Conservation (phyloP, 2,888 invertebrate genomes). For the Tipula lateralis region DNA sequence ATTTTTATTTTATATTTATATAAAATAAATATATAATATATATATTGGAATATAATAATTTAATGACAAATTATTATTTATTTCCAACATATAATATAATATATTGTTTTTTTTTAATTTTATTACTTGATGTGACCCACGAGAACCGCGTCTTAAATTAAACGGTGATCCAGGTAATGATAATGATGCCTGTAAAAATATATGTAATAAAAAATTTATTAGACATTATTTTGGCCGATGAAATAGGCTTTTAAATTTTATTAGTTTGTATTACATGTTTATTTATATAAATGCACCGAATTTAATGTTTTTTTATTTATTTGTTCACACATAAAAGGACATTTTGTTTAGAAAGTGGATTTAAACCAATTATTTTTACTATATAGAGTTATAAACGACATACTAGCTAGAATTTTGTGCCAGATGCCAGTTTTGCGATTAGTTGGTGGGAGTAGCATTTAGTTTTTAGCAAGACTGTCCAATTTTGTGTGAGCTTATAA, state of each 20-base stretch:
- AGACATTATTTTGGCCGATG: neutral
- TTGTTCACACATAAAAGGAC: slow-evolving; percentile 28
- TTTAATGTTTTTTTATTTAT: neutral
- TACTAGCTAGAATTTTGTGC: neutral
- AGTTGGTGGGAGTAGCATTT: neutral
- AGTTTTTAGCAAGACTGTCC: neutral
- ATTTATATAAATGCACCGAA: neutral
- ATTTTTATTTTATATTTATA: neutral
- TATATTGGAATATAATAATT: neutral
- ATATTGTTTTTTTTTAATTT: slow-evolving; percentile 31
- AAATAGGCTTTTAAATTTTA: neutral
- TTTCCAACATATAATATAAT: neutral
- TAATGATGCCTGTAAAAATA: slow-evolving; percentile 71
- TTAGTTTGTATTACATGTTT: neutral
- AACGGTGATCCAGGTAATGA: slow-evolving; percentile 96
- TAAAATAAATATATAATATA: neutral
- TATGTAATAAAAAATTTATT: neutral
- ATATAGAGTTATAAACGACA: neutral
- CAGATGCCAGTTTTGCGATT: no score
- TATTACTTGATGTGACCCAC: slow-evolving; percentile 74
- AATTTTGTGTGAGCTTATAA: slow-evolving; percentile 20
- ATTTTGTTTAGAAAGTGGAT: neutral
- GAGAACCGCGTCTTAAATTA: slow-evolving; percentile 83
- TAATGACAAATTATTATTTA: neutral
- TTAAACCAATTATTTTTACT: neutral